These are phyloP conservation scores for Plectus sambesii DNA, from an alignment of 1,140 invertebrate species.

Conservation along the genomic window DNA sequence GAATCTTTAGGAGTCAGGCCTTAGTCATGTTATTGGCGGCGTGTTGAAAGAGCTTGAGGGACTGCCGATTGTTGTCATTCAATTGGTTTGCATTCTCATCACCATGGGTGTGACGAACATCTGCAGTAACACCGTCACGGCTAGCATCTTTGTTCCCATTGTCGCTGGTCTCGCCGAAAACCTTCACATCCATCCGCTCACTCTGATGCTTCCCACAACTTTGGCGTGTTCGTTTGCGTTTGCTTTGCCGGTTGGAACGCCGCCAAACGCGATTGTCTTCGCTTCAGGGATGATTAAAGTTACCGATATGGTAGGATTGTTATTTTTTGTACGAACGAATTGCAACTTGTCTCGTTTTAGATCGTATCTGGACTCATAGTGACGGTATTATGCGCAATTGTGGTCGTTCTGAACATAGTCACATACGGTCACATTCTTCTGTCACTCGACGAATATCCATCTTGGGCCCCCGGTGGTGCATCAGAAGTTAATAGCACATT, in stretches of 20 bases:
- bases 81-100: conserved; percentile 43
- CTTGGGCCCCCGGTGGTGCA: too few species aligned
- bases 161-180: conserved; percentile 26
- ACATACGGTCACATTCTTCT: conserved; percentile 34
- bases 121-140: conserved; percentile 50
- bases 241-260: conserved; percentile 67
- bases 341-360: conserved; percentile 9
- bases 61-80: conserved; percentile 39
- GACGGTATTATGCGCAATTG: conserved; percentile 14
- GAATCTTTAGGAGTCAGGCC: conserved; percentile 24
- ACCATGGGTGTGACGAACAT: conserved; percentile 49
- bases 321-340: neutral
- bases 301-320: conserved; percentile 46
- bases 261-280: conserved; percentile 82
- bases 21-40: conserved; percentile 30
- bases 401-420: conserved; percentile 20
- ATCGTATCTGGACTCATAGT: conserved; percentile 23
- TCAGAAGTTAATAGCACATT: too few species aligned
- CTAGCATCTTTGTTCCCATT: conserved; percentile 49
- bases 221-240: conserved; percentile 63
- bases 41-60: conserved; percentile 33
- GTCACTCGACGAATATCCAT: conserved; percentile 36
- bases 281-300: conserved; percentile 49
- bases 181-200: conserved; percentile 60
- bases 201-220: conserved; percentile 70